Conservation (phyloP, 2,113 vertebrate genomes). For the Hypomesus transpacificus region DNA sequence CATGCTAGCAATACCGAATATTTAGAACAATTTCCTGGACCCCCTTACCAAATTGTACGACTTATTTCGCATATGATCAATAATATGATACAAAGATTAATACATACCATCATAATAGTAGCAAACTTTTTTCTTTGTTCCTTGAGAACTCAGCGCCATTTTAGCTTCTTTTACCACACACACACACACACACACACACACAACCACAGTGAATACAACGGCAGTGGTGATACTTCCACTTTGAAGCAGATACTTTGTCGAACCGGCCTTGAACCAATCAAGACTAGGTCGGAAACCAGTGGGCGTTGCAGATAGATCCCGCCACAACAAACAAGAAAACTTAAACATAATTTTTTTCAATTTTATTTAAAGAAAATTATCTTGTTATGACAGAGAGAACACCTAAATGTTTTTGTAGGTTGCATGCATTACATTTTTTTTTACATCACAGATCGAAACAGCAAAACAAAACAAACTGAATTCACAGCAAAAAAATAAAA, state of each 20-base stretch:
- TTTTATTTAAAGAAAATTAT: not conserved
- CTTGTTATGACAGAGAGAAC: too few species aligned
- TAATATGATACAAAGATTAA: not conserved
- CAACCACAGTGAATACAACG: not conserved
- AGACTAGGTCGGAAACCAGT: not conserved
- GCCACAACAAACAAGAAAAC: not conserved
- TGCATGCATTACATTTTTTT: too few species aligned
- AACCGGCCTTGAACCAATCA: not conserved
- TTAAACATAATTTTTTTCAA: not conserved
- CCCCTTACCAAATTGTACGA: not conserved
- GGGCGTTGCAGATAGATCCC: conserved; percentile 3
- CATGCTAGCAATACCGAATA: not conserved
- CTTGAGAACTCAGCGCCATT: conserved; percentile 73
- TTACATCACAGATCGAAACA: too few species aligned
- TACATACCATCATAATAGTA: conserved; percentile 89
- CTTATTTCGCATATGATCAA: not conserved
- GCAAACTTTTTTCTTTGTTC: conserved; percentile 89
- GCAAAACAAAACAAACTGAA: not conserved
- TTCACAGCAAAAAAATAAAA: too few species aligned
- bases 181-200: too few species aligned
- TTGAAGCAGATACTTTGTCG: not conserved
- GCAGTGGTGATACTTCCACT: not conserved
- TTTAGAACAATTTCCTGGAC: not conserved
- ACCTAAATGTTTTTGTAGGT: too few species aligned
- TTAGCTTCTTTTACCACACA: conserved; percentile 23